Conservation (phyloP, 2,797 vertebrate genomes). For the Apodemus agrarius region DNA sequence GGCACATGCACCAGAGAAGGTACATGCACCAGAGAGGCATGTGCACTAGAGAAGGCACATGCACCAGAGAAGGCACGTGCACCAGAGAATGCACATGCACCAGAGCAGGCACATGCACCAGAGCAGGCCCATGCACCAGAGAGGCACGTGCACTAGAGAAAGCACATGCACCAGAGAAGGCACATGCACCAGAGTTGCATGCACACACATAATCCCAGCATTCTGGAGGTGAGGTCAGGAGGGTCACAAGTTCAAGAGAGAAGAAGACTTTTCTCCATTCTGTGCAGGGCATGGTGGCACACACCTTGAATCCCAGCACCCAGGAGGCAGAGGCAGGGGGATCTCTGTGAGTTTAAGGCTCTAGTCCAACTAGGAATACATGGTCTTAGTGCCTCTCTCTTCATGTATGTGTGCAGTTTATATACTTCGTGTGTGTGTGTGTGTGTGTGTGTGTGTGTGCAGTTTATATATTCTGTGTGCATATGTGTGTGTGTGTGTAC, state of each 20-base stretch:
- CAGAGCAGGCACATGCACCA: neutral
- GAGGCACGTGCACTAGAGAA: too few species aligned
- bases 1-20: neutral
- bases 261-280: neutral
- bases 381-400: neutral
- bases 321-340: neutral
- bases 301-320: neutral
- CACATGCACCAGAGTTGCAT: neutral
- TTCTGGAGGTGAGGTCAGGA: neutral
- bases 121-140: neutral
- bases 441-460: neutral
- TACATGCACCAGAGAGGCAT: too few species aligned
- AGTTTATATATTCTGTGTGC: neutral
- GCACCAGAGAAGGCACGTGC: too few species aligned
- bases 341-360: neutral
- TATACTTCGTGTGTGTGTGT: neutral
- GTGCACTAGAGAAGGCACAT: neutral
- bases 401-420: neutral
- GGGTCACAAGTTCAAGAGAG: neutral
- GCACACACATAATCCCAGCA: neutral
- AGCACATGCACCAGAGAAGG: neutral
- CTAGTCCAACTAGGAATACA: neutral
- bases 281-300: neutral
- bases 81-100: neutral
- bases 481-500: neutral